A percentile compares a stretch with the other conserved stretches of the same genome.
Evolutionary conservation across 2,797 vertebrate species (phyloP).

Genomic region (Gambusia yucatana): DNA sequence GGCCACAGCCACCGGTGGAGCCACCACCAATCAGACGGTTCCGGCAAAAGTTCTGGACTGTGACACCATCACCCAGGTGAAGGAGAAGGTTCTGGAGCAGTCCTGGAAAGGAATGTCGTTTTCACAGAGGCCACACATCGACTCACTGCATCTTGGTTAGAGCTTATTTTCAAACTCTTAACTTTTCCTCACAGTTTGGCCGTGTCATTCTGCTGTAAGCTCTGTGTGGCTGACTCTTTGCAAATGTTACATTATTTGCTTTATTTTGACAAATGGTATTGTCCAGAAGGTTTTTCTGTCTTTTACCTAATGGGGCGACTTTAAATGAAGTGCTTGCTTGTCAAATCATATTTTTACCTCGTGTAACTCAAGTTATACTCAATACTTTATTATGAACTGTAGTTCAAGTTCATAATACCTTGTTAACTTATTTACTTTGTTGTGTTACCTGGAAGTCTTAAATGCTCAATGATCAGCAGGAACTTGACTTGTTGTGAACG

Average conservation of each 20-base stretch:
- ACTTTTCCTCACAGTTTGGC: background rate
- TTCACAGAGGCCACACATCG: constrained; percentile 88
- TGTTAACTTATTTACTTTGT: background rate
- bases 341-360: background rate
- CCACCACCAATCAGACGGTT: constrained; percentile 80
- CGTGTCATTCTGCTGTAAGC: background rate
- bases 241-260: background rate
- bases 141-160: constrained; percentile 92
- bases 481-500: background rate
- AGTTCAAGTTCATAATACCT: background rate
- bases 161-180: background rate
- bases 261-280: no score
- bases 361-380: no score
- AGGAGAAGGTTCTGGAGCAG: constrained; percentile 96
- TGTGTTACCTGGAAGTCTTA: background rate
- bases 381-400: background rate
- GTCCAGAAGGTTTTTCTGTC: background rate
- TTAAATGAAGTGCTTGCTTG: background rate
- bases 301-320: background rate
- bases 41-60: constrained; percentile 95
- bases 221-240: background rate
- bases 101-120: constrained; percentile 91
- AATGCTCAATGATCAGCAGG: background rate
- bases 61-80: constrained; percentile 96
- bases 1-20: constrained; percentile 72